phyloP scores from a whole-genome alignment of 2,888 invertebrate species.

The Dryadula phaetusa region DNA sequence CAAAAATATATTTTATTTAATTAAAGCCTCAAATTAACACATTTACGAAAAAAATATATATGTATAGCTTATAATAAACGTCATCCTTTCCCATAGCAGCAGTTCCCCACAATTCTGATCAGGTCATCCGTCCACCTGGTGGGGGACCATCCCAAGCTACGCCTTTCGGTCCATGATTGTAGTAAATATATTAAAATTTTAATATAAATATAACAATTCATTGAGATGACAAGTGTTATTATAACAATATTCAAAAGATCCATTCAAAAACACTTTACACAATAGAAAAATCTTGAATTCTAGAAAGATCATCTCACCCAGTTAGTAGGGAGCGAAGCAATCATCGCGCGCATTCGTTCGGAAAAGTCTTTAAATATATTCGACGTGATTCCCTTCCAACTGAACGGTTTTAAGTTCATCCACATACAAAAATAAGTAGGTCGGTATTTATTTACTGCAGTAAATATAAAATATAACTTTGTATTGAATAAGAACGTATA shows the following conservation, averaged over 20 bases:
- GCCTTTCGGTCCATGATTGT: no score
- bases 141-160: no score
- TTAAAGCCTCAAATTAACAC: no score
- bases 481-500: no score
- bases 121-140: no score
- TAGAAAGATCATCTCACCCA: constrained; percentile 6
- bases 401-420: constrained; percentile 33
- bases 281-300: constrained; percentile 12
- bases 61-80: no score
- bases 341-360: constrained; percentile 63
- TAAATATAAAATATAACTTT: background rate
- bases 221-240: background rate
- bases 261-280: constrained; percentile 4
- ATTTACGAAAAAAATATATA: no score
- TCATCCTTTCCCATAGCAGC: no score
- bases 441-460: background rate
- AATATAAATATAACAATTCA: background rate
- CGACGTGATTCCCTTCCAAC: constrained; percentile 56
- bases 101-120: no score
- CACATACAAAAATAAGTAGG: constrained; percentile 3
- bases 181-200: no score
- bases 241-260: background rate
- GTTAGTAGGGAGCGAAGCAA: constrained; percentile 49
- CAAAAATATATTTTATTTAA: no score
- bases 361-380: constrained; percentile 65